These are phyloP conservation scores for Porphyrio hochstetteri DNA, from an alignment of 2,113 vertebrate genomes.

Conservation along the genomic window DNA sequence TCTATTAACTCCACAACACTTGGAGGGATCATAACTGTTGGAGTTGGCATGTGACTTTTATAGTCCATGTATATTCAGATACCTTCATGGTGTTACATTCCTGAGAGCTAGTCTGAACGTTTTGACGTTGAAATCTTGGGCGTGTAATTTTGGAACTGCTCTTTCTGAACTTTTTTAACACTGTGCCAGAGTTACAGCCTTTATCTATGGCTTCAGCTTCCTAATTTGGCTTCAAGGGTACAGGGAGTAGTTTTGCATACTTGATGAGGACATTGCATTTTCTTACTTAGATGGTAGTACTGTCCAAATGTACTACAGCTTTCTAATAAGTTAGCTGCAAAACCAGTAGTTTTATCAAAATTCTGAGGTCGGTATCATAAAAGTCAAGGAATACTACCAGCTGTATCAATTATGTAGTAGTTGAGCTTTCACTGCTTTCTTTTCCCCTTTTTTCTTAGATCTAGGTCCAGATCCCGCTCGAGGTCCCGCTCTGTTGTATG, in stretches of 20 bases:
- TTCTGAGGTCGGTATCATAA: neutral
- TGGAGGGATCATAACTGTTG: fast-evolving
- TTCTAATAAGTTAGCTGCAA: neutral
- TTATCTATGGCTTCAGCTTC: fast-evolving
- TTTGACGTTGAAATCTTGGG: neutral
- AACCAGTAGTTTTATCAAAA: fast-evolving
- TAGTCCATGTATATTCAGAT: fast-evolving
- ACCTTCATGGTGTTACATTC: fast-evolving
- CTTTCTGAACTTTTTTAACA: fast-evolving
- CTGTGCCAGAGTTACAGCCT: neutral
- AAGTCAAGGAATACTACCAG: neutral
- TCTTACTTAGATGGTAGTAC: fast-evolving
- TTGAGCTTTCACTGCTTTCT: neutral
- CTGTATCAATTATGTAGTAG: neutral
- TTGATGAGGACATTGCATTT: fast-evolving
- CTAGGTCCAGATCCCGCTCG: slow-evolving; percentile 80
- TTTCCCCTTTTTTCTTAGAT: slow-evolving; percentile 44
- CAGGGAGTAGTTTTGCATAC: neutral
- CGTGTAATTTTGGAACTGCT: fast-evolving
- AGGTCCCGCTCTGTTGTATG: slow-evolving; percentile 81
- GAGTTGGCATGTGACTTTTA: neutral
- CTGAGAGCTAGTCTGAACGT: fast-evolving
- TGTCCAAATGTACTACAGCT: neutral
- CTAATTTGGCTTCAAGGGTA: neutral
- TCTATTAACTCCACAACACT: fast-evolving